phyloP scores from a whole-genome alignment of 2,797 vertebrate genomes.

The Thamnophis elegans region DNA sequence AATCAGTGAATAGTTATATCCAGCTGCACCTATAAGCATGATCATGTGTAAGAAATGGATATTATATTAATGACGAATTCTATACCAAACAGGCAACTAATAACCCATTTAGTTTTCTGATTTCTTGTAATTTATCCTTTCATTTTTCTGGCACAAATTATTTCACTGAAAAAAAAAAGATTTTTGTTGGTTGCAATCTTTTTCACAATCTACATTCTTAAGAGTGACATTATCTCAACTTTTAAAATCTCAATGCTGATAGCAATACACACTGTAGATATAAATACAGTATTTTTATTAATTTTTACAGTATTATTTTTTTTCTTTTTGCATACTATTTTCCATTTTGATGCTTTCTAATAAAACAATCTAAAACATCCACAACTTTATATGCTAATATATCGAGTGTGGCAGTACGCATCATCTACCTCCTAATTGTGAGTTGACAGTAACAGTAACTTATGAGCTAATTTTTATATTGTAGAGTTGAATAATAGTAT shows the following conservation, averaged over 20 bases:
- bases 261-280: too few species aligned
- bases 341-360: neutral
- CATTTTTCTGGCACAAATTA: neutral
- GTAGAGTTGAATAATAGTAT: neutral
- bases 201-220: neutral
- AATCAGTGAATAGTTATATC: neutral
- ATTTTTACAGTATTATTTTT: neutral
- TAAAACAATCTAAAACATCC: neutral
- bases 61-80: neutral
- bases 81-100: neutral
- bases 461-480: neutral
- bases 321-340: neutral
- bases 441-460: neutral
- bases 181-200: neutral
- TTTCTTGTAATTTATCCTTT: slow-evolving; percentile 15
- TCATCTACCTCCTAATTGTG: neutral
- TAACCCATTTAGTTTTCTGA: neutral
- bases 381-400: neutral
- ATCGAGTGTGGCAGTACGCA: neutral
- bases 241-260: neutral
- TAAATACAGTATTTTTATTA: too few species aligned
- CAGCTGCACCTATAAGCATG: neutral
- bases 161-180: neutral
- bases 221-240: neutral
- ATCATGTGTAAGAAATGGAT: neutral